A percentile compares a stretch with the other conserved stretches of the same genome.
phyloP scores from a whole-genome alignment of 1,140 invertebrate species.

The Theocolax elegans region DNA sequence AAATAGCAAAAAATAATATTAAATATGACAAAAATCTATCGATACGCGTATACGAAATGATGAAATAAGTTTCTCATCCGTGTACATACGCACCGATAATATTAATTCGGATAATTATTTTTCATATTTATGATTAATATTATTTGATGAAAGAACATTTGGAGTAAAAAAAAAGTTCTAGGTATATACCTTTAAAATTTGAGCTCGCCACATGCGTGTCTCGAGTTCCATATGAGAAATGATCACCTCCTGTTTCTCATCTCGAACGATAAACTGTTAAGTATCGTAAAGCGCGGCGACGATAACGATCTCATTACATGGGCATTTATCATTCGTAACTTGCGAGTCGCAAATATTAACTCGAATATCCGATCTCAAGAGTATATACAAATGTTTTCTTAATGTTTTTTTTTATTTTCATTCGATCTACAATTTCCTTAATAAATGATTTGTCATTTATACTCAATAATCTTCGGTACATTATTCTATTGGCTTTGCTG shows the following conservation, averaged over 20 bases:
- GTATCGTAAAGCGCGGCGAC: constrained; percentile 21
- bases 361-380: constrained; percentile 18
- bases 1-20: too few relatives aligned
- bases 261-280: constrained; percentile 20
- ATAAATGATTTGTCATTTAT: constrained; percentile 18
- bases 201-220: background rate
- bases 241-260: constrained; percentile 16
- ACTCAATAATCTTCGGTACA: background rate
- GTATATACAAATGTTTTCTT: background rate
- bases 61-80: too few relatives aligned
- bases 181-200: too few relatives aligned
- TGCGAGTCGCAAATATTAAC: constrained; percentile 30
- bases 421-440: background rate
- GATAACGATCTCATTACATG: constrained; percentile 38
- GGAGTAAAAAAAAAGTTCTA: too few relatives aligned
- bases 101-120: too few relatives aligned
- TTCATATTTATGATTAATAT: too few relatives aligned
- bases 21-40: too few relatives aligned
- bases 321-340: constrained; percentile 33
- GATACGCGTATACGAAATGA: too few relatives aligned
- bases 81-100: too few relatives aligned
- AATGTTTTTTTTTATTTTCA: background rate
- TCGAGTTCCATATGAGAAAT: constrained; percentile 25
- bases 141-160: too few relatives aligned
- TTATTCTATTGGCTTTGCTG: too few relatives aligned